phyloP scores from a whole-genome alignment of 2,888 invertebrate genomes.

The Eupeodes luniger region DNA sequence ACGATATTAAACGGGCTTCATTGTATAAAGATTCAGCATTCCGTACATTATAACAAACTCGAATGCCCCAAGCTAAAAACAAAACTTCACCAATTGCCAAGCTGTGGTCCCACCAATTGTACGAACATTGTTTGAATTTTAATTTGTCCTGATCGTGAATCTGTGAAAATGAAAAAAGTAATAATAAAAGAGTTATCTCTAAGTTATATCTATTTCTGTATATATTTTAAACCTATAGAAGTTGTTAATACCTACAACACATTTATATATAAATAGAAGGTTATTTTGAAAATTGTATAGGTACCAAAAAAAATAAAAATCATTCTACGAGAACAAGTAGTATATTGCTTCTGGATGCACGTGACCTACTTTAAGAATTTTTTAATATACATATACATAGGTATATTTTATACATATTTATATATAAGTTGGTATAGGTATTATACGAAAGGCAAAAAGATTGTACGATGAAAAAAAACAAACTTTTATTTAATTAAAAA shows the following conservation, averaged over 20 bases:
- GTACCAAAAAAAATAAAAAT: neutral
- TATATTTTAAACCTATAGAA: too few species aligned
- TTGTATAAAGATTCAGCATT: constrained; percentile 97
- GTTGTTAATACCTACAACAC: too few species aligned
- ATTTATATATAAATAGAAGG: neutral
- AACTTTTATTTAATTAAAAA: constrained; percentile 18
- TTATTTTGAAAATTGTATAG: neutral
- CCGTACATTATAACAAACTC: constrained; percentile 93
- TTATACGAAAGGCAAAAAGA: neutral
- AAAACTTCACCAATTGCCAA: constrained; percentile 92
- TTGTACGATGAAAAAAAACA: neutral
- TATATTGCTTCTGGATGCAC: neutral
- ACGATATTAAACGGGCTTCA: constrained; percentile 96
- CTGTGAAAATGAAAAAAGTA: constrained; percentile 79
- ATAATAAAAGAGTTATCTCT: constrained; percentile 23
- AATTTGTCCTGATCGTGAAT: constrained; percentile 90
- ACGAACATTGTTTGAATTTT: constrained; percentile 94
- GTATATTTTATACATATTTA: neutral
- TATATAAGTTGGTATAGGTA: neutral
- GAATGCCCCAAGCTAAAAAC: constrained; percentile 93
- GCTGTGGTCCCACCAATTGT: constrained; percentile 98
- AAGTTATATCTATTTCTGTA: too few species aligned
- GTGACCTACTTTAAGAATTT: constrained; percentile 30
- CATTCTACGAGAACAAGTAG: neutral
- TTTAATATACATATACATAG: neutral